Evolutionary conservation across 2,797 vertebrate species (phyloP).

Genomic region (Gymnothorax javanicus): DNA sequence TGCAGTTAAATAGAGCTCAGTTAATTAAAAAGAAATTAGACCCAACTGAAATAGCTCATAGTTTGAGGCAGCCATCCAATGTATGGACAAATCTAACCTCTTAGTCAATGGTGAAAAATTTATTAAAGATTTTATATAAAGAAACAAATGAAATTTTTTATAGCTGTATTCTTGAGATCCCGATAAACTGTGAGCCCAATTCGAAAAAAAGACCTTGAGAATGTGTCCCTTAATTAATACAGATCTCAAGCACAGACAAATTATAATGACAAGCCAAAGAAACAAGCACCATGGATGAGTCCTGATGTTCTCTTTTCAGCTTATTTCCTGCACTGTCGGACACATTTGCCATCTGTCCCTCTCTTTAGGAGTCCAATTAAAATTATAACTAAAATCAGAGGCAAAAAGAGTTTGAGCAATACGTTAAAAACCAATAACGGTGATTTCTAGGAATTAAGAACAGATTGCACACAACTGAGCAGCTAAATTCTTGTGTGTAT

Average conservation of each 20-base stretch:
- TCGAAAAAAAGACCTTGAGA: neutral
- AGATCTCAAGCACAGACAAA: neutral
- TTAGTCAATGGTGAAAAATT: neutral
- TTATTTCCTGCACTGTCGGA: neutral
- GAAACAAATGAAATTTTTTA: neutral
- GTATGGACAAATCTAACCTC: neutral
- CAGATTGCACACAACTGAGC: neutral
- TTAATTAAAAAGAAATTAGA: neutral
- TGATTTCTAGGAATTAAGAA: neutral
- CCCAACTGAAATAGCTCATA: neutral
- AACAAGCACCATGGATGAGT: neutral
- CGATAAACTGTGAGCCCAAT: no score
- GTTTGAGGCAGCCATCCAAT: neutral
- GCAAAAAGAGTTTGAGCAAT: neutral
- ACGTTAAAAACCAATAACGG: neutral
- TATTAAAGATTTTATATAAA: no score
- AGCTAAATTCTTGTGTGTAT: neutral
- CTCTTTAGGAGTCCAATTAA: neutral
- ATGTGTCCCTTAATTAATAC: neutral
- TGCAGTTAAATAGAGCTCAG: neutral
- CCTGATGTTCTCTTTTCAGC: neutral
- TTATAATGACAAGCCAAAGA: neutral
- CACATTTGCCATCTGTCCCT: neutral
- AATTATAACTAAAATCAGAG: neutral
- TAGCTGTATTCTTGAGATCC: neutral